Conservation (phyloP, 1,140 invertebrate species). For the Adelges cooleyi region DNA sequence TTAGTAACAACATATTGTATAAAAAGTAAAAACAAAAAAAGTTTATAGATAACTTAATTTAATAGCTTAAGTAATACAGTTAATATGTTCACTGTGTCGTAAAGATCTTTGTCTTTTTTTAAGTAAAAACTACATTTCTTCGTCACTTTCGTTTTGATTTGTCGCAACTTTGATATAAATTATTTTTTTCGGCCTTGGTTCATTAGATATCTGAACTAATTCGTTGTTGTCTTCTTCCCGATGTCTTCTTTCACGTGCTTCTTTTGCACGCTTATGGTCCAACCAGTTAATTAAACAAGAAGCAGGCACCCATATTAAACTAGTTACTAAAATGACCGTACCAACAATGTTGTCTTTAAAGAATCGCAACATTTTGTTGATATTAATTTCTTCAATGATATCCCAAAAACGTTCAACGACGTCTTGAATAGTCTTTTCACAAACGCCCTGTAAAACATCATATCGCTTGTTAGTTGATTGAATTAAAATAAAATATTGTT, state of each 20-base stretch:
- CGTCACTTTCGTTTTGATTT: background rate
- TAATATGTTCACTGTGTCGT: no score
- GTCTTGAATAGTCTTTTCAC: constrained; percentile 88
- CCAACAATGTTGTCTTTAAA: constrained; percentile 81
- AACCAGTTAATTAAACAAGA: constrained; percentile 72
- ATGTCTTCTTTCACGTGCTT: constrained; percentile 20
- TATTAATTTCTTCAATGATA: constrained; percentile 91
- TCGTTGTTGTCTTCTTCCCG: constrained; percentile 21
- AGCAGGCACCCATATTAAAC: constrained; percentile 84
- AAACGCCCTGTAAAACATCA: constrained; percentile 54
- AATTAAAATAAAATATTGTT: constrained; percentile 23
- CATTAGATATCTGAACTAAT: constrained; percentile 14
- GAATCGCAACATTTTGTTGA: constrained; percentile 79
- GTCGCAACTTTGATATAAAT: constrained; percentile 16
- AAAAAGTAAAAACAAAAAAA: no score
- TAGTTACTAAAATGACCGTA: constrained; percentile 74
- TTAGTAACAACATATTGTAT: no score
- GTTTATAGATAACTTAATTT: no score
- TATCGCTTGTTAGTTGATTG: background rate
- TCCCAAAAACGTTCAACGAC: constrained; percentile 93
- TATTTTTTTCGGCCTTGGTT: constrained; percentile 11
- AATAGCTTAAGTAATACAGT: no score
- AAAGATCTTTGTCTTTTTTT: background rate
- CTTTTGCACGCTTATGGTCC: constrained; percentile 39
- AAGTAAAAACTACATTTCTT: background rate